Percentiles rank a stretch among this genome's conserved stretches.
Evolutionary conservation across 64 coral and sea anemone species (phyloP).

Genomic region (Dendronephthya gigantea): DNA sequence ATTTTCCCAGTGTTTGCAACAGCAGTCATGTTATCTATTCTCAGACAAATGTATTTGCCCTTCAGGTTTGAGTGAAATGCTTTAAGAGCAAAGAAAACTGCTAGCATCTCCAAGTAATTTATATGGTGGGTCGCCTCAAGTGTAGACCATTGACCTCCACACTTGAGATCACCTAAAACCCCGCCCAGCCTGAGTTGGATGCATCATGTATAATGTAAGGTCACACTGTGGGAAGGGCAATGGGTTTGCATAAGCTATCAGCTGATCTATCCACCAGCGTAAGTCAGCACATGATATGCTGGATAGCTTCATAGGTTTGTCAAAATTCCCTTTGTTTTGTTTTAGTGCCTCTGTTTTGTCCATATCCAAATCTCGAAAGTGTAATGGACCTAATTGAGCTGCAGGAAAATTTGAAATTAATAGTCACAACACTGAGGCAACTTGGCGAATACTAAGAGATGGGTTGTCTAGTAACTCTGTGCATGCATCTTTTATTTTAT

Average conservation of each 20-base stretch:
- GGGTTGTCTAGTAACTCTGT: no score
- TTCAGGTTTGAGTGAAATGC: not conserved
- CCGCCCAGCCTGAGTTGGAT: slow-evolving; percentile 17
- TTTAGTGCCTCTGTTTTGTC: not conserved
- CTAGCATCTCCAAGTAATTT: not conserved
- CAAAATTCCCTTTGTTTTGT: not conserved
- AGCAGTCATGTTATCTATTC: not conserved
- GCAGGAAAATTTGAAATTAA: not conserved
- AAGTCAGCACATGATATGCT: not conserved
- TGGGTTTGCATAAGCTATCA: slow-evolving; percentile 11
- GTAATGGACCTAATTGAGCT: not conserved
- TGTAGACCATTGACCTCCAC: slow-evolving; percentile 17
- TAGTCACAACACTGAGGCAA: slow-evolving; percentile 12
- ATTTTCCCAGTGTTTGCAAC: not conserved
- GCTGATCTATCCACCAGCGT: slow-evolving; percentile 21
- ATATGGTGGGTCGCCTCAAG: slow-evolving; percentile 22
- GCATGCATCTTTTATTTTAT: no score
- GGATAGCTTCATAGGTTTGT: slow-evolving; percentile 16
- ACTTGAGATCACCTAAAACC: not conserved
- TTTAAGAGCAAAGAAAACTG: slow-evolving; percentile 27
- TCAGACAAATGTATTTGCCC: not conserved
- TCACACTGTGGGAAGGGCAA: not conserved
- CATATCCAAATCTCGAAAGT: slow-evolving; percentile 3
- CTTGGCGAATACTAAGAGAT: slow-evolving; percentile 9
- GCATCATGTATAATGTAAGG: slow-evolving; percentile 19